Conservation (phyloP, 2,888 invertebrate species). For the Graphium colonna region DNA sequence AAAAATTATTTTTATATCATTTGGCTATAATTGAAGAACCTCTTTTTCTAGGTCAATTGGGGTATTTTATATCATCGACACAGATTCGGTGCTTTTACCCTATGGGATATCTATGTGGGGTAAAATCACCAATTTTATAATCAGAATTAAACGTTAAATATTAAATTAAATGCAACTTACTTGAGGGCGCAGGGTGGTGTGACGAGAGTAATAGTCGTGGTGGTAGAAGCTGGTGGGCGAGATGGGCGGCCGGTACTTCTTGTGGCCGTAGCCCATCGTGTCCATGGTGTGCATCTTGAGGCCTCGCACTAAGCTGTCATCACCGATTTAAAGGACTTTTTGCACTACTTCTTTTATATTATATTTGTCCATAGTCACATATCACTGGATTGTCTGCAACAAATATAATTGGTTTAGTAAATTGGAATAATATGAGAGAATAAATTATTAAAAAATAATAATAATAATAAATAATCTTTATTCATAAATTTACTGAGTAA, state of each 20-base stretch:
- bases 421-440: too few species aligned
- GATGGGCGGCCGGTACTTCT: constrained; percentile 81
- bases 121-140: constrained; percentile 12
- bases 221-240: constrained; percentile 81
- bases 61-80: too few species aligned
- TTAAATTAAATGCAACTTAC: constrained; percentile 47
- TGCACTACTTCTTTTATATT: neutral
- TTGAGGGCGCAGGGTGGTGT: constrained; percentile 73
- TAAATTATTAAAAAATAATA: too few species aligned
- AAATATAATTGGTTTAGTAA: constrained; percentile 12
- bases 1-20: too few species aligned
- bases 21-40: too few species aligned
- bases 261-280: constrained; percentile 82
- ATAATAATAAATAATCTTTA: too few species aligned
- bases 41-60: too few species aligned
- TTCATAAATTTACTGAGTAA: too few species aligned
- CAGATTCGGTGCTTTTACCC: too few species aligned
- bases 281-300: constrained; percentile 79
- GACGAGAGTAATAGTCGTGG: constrained; percentile 75
- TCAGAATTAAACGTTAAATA: constrained; percentile 9
- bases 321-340: constrained; percentile 2
- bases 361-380: constrained; percentile 26
- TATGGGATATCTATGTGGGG: too few species aligned
- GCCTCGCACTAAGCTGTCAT: constrained; percentile 8
- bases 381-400: constrained; percentile 31